Base-by-base conservation (phyloP, 2,888 invertebrate species). In the Limnephilus marmoratus region DNA sequence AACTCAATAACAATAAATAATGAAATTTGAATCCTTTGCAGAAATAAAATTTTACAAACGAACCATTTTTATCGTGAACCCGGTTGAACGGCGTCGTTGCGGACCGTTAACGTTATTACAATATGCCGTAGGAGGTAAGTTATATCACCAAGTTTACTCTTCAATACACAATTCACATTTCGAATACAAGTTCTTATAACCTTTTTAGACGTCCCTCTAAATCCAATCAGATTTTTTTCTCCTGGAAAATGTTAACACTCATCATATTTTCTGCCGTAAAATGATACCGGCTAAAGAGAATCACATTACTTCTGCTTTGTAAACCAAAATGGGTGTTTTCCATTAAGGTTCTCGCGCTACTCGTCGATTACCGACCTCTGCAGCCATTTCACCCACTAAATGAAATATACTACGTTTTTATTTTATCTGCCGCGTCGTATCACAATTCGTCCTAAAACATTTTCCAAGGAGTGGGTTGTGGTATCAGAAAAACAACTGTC, bases 301-400 rank as follows among this genome's bases (percentile, higher is more conserved):
- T 24, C 85, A 5, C 24, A 45, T 85, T n/a, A 85, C 41, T 85
- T 85, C 37, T 45, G 85, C 85, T 85, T 85, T 85, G 85, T 85
- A 85, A 85, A 85, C 85, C 45, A 41, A 41, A 85, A 85, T 85
- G 85, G 85, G 45, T n/a, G 85, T 85, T 85, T 85, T 85, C 85
- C 85, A 85, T 85, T 85, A 85, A 85, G 85, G 85, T 18, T 85
- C 37, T 85, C 13, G 18, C 68, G 15, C 31, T 82, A 15, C 34
- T 82, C 82, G 18, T 18, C 15, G 82, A 29, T 29, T 34, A 15
- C 82, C 68, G 68, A n/a, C n/a, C 18, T 82, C 13, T 29, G n/a
- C 18, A 18, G 34, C 34, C 34, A 34, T 83, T 83, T 34, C 82
- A 83, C 13, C 34, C 7, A 18, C 1, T 9, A 34, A 34, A 83